Evolutionary conservation across 2,888 invertebrate species (phyloP), one percentile per base, ranked within the genome.

Genomic region (Cheilosia soror): DNA sequence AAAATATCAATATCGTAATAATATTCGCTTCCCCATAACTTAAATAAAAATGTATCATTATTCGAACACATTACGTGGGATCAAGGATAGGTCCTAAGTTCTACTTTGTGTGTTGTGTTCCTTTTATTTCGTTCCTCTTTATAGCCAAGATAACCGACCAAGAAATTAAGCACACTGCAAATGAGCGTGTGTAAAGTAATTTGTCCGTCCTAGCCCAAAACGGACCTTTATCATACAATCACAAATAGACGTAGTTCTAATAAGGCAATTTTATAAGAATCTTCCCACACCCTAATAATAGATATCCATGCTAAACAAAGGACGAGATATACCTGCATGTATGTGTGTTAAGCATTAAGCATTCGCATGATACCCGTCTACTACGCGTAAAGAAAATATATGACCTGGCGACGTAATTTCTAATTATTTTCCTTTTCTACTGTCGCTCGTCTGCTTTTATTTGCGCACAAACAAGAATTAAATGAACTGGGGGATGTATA

Each of bases 1-100:
- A 60, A 72, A 77, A 72, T 72, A 72, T 72, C 77, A 66, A 78
- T 72, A 65, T 33, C 72, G 60, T 72, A 55, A 83, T 78, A 82
- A 72, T 78, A 49, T 82, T 66, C 42, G 40, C 40, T 71, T 77
- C 51, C 51, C 29, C 58, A 77, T 71, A 76, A 58, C 68, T 73
- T 60, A 53, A 60, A 60, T 55, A 73, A 49, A 51, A 51, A 37
- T 47, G 62, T 44, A 58, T 72, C 57, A 33, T 58, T 47, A 33
- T 51, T 49, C 15, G 20, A 76, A 65, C 27, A 33, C 37, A 63
- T 57, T 33, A 44, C 65, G 57, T 31, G 37, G 40, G 27, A 66
- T 29, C 51, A 76, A n/a, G 60, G 53, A 53, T 65, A 49, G 65
- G 77, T 66, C 71, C 44, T 49, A 42, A 63, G 55, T 71, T 27